phyloP scores from a whole-genome alignment of 2,888 invertebrate genomes.

The Trissoscelio sp. region DNA sequence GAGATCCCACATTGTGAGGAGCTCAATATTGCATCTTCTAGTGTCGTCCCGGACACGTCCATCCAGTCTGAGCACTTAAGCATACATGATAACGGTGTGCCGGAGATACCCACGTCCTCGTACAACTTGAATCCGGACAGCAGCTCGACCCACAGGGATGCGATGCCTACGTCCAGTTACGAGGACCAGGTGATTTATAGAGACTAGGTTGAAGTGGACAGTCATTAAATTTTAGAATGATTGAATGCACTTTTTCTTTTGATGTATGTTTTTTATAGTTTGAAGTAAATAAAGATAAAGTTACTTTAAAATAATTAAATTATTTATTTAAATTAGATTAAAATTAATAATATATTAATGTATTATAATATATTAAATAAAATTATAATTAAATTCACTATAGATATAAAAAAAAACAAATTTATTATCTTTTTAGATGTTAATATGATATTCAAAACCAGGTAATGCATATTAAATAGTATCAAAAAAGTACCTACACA shows the following conservation, averaged over 20 bases:
- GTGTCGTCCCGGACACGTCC: constrained; percentile 79
- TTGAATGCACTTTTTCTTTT: neutral
- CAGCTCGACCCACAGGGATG: constrained; percentile 78
- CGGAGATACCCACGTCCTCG: constrained; percentile 81
- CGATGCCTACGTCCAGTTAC: constrained; percentile 80
- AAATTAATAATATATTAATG: too few species aligned
- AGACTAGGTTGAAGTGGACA: neutral
- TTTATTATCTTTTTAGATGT: too few species aligned
- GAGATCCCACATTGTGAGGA: constrained; percentile 82
- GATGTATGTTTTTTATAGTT: too few species aligned
- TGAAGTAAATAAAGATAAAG: too few species aligned
- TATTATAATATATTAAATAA: too few species aligned
- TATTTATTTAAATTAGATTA: too few species aligned
- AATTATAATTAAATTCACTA: too few species aligned
- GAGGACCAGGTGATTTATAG: constrained; percentile 76
- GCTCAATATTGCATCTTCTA: constrained; percentile 81
- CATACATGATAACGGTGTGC: constrained; percentile 81
- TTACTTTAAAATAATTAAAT: too few species aligned
- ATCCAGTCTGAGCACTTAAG: constrained; percentile 77
- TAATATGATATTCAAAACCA: too few species aligned
- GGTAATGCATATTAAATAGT: too few species aligned
- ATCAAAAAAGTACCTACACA: too few species aligned
- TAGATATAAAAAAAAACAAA: too few species aligned
- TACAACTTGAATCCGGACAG: constrained; percentile 81
- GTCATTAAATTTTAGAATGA: neutral